Evolutionary conservation across 2,888 invertebrate genomes (phyloP).

Genomic region (Brachypterus glaber): DNA sequence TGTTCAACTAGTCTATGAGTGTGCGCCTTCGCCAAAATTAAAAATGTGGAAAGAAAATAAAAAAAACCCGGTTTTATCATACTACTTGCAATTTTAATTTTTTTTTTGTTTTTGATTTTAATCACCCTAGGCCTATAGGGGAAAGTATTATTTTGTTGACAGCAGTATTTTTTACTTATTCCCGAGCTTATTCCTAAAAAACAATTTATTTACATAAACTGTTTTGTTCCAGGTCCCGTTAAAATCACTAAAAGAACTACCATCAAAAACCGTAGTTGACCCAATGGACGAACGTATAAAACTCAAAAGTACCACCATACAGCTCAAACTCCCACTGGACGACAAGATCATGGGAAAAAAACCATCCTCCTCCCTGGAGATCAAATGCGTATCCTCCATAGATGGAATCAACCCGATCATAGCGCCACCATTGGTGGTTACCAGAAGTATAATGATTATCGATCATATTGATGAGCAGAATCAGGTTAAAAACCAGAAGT

Average conservation of each 20-base stretch:
- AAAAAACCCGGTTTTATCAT: no score
- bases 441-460: not conserved
- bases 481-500: slow-evolving; percentile 2
- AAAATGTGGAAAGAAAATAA: no score
- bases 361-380: not conserved
- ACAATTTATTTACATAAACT: not conserved
- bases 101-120: no score
- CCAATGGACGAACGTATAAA: not conserved
- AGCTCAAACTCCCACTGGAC: not conserved
- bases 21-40: no score
- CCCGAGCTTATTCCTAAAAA: not conserved
- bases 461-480: not conserved
- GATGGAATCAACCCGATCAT: slow-evolving; percentile 1
- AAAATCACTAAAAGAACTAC: not conserved
- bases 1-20: no score
- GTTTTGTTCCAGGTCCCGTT: not conserved
- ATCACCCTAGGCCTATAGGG: no score
- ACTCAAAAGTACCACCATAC: not conserved
- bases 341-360: not conserved
- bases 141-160: no score
- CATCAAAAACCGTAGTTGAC: not conserved
- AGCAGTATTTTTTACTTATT: no score
- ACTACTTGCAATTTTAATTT: no score
- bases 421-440: not conserved
- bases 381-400: not conserved